These are phyloP conservation scores for Eufriesea mexicana DNA, from an alignment of 1,140 invertebrate genomes.

Conservation along the genomic window DNA sequence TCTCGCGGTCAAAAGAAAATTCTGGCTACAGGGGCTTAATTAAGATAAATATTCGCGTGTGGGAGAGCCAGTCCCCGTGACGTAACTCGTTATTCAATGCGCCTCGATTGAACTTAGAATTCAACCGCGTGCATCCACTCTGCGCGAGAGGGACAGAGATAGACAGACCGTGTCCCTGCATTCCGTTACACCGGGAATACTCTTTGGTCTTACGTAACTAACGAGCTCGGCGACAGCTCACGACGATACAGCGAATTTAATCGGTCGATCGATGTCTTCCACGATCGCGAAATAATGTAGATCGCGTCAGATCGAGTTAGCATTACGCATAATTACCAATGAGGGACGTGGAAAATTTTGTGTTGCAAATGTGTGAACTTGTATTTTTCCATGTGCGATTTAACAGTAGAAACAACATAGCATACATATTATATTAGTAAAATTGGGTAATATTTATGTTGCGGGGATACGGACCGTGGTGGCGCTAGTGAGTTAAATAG, in stretches of 20 bases:
- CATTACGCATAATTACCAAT: too few relatives aligned
- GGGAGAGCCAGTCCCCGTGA: constrained; percentile 23
- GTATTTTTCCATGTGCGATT: too few relatives aligned
- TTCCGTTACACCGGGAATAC: constrained; percentile 10
- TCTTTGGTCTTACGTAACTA: not conserved
- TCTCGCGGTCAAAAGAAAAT: too few relatives aligned
- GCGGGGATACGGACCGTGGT: too few relatives aligned
- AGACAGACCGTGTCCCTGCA: not conserved
- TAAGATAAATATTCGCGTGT: constrained; percentile 26
- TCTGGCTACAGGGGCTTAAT: not conserved
- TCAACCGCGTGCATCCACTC: not conserved
- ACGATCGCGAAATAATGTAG: not conserved
- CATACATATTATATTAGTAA: too few relatives aligned
- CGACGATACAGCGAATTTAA: not conserved
- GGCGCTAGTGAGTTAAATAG: too few relatives aligned
- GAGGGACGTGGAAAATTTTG: too few relatives aligned
- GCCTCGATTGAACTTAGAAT: constrained; percentile 20
- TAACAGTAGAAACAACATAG: too few relatives aligned
- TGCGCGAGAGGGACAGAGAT: not conserved
- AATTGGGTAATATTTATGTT: too few relatives aligned
- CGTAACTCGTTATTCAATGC: constrained; percentile 34
- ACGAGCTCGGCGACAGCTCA: not conserved
- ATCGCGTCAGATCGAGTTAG: too few relatives aligned
- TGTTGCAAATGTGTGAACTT: too few relatives aligned
- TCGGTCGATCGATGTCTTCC: not conserved